phyloP scores from a whole-genome alignment of 2,888 invertebrate genomes.

The Argynnis bischoffii region DNA sequence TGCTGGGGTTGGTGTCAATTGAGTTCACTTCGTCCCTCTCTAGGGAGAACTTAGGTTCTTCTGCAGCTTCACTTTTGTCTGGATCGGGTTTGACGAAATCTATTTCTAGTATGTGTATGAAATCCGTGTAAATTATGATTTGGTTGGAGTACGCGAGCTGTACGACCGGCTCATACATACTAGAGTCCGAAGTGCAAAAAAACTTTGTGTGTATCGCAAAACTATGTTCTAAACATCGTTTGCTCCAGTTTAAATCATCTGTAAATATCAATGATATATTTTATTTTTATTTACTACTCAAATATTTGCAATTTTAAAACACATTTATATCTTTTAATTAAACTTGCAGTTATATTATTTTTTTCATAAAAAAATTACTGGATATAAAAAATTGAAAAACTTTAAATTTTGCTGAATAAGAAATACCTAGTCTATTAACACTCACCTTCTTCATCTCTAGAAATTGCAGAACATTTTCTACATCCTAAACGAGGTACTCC shows the following conservation, averaged over 20 bases:
- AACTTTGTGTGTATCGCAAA: conserved; percentile 96
- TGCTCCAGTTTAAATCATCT: conserved; percentile 82
- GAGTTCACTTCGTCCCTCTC: conserved; percentile 67
- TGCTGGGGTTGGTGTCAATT: conserved; percentile 64
- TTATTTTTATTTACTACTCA: background rate
- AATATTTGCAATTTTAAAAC: background rate
- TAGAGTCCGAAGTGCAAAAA: conserved; percentile 93
- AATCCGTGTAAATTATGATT: conserved; percentile 92
- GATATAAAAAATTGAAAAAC: too few relatives aligned
- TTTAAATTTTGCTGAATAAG: background rate
- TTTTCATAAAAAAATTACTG: background rate
- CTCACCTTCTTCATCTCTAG: conserved; percentile 72
- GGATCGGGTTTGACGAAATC: conserved; percentile 77
- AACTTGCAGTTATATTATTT: too few relatives aligned
- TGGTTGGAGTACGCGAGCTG: conserved; percentile 87
- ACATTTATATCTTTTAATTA: too few relatives aligned
- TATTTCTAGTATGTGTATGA: conserved; percentile 89
- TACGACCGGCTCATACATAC: conserved; percentile 87
- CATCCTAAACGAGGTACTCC: conserved; percentile 85
- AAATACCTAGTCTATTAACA: background rate
- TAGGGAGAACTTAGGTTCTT: conserved; percentile 57
- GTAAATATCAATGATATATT: conserved; percentile 34
- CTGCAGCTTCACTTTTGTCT: conserved; percentile 59
- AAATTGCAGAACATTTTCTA: conserved; percentile 81
- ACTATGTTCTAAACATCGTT: conserved; percentile 93